phyloP scores from a whole-genome alignment of 2,113 vertebrate species.

The Paradisaea rubra region DNA sequence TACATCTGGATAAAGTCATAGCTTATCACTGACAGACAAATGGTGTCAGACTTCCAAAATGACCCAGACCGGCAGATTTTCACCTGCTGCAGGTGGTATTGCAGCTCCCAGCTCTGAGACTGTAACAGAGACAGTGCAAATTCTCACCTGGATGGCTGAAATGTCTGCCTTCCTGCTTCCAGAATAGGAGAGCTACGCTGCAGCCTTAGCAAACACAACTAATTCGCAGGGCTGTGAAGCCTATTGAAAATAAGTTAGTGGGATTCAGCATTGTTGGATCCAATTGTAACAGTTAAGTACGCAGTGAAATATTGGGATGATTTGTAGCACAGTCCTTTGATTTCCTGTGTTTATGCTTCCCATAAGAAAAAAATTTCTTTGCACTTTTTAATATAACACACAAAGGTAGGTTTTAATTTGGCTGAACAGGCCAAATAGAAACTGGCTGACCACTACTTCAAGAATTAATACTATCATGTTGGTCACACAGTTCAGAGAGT shows the following conservation, averaged over 20 bases:
- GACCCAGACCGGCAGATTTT: not conserved
- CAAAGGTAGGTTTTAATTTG: not conserved
- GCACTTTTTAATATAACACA: not conserved
- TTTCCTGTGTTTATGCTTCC: not conserved
- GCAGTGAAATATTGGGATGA: not conserved
- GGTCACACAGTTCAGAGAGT: not conserved
- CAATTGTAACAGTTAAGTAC: not conserved
- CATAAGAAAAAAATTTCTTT: not conserved
- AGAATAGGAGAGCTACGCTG: not conserved
- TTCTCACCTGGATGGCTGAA: not conserved
- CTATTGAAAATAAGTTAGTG: not conserved
- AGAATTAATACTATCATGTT: not conserved
- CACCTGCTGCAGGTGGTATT: not conserved
- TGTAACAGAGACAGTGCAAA: not conserved
- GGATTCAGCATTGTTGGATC: not conserved
- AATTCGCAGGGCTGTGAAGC: not conserved
- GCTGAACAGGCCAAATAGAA: not conserved
- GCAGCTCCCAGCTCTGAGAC: not conserved
- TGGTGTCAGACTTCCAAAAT: not conserved
- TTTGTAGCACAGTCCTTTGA: not conserved
- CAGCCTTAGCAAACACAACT: not conserved
- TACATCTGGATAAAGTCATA: not conserved
- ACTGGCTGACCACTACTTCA: not conserved
- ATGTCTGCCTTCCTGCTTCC: not conserved
- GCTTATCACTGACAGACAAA: not conserved